phyloP scores from a whole-genome alignment of 2,888 invertebrate species.

The Dynastes grantii region DNA sequence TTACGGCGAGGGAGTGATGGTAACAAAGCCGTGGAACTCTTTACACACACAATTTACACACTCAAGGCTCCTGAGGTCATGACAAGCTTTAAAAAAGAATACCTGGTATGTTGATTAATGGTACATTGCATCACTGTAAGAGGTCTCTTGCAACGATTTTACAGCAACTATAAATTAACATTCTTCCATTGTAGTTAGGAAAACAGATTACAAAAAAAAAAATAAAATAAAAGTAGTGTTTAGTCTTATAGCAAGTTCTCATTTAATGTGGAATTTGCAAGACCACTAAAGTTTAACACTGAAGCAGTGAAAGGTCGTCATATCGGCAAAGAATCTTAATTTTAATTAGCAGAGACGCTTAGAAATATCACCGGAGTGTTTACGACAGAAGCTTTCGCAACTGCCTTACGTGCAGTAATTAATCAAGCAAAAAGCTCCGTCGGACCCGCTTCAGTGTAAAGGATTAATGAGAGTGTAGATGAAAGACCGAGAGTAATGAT shows the following conservation, averaged over 20 bases:
- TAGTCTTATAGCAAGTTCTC: no score
- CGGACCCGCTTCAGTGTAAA: no score
- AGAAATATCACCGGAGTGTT: neutral
- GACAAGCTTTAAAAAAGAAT: neutral
- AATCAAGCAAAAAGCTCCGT: neutral
- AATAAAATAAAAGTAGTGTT: neutral
- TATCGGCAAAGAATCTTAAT: constrained; percentile 19
- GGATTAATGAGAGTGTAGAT: neutral
- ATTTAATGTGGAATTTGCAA: neutral
- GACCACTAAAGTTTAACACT: neutral
- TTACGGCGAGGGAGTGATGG: no score
- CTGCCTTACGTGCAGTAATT: neutral
- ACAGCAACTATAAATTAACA: constrained; percentile 8
- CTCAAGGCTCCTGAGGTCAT: no score
- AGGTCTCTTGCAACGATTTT: no score
- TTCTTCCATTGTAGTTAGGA: neutral
- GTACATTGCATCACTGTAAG: neutral
- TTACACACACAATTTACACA: no score
- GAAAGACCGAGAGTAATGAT: neutral
- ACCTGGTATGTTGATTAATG: neutral
- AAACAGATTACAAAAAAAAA: neutral
- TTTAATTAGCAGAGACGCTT: constrained; percentile 30
- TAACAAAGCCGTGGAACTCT: no score
- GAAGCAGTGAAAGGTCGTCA: constrained; percentile 2
- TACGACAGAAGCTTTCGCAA: neutral